Percentiles rank a stretch among this genome's conserved stretches.
Conservation (phyloP, 2,113 vertebrate genomes). For the Peromyscus maniculatus region DNA sequence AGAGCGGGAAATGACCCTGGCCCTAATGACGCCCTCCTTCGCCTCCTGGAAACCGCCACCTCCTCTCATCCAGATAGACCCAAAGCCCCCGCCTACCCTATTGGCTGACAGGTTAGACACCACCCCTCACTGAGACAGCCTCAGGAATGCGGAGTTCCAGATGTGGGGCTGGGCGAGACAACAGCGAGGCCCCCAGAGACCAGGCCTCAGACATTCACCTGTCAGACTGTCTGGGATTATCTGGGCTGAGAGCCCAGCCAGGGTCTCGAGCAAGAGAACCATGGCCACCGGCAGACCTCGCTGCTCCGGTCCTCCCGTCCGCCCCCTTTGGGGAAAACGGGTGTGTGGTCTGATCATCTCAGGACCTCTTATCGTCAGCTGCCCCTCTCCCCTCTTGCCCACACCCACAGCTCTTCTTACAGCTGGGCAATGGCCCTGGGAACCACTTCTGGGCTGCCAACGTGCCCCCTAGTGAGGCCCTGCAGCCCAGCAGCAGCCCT, state of each 20-base stretch:
- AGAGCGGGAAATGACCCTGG: neutral
- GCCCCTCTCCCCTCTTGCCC: neutral
- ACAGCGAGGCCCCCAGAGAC: neutral
- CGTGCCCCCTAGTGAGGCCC: constrained; percentile 94
- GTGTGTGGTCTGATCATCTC: neutral
- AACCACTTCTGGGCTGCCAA: constrained; percentile 98
- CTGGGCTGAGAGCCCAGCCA: neutral
- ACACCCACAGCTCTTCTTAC: constrained; percentile 90
- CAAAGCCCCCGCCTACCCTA: neutral
- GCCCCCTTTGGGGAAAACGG: neutral
- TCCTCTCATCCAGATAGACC: neutral
- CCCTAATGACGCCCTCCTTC: neutral
- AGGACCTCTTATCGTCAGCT: neutral
- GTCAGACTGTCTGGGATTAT: neutral
- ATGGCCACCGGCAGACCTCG: neutral
- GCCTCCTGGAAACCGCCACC: neutral
- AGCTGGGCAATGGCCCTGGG: constrained; percentile 90
- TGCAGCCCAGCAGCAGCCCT: constrained; percentile 88
- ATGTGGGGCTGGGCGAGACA: constrained; percentile 52
- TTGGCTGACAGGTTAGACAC: constrained; percentile 2
- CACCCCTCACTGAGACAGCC: neutral
- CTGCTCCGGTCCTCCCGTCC: neutral
- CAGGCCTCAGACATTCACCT: neutral
- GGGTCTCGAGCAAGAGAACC: neutral
- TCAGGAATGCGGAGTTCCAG: constrained; percentile 67